These are phyloP conservation scores for Bovichtus diacanthus DNA, from an alignment of 2,797 vertebrate genomes.

Conservation along the genomic window DNA sequence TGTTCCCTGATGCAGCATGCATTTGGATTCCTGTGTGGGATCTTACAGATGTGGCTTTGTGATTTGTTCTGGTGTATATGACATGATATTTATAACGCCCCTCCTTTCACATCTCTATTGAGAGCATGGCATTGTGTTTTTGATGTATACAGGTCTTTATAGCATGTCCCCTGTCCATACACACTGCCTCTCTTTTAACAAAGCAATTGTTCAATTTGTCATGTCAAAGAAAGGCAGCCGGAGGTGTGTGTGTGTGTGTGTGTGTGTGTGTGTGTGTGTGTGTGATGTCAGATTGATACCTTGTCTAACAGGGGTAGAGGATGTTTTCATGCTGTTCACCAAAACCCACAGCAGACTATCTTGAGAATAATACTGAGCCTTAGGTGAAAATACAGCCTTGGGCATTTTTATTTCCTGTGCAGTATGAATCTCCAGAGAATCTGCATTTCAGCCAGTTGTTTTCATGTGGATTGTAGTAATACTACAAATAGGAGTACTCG, in stretches of 20 bases:
- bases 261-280: conserved; percentile 47
- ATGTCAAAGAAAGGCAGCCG: conserved; percentile 5
- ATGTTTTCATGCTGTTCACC: conserved; percentile 73
- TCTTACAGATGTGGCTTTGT: not conserved
- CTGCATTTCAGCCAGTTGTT: conserved; percentile 66
- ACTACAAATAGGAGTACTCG: conserved; percentile 37
- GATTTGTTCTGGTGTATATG: not conserved
- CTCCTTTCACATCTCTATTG: not conserved
- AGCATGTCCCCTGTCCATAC: not conserved
- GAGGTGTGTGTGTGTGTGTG: conserved; percentile 44
- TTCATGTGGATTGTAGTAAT: conserved; percentile 51
- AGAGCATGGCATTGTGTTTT: conserved; percentile 9
- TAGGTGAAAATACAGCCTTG: conserved; percentile 76
- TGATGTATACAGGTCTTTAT: conserved; percentile 5
- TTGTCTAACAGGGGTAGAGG: conserved; percentile 58
- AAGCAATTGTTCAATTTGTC: conserved; percentile 16
- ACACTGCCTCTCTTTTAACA: not conserved
- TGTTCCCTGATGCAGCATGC: not conserved
- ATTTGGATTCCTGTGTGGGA: conserved; percentile 1
- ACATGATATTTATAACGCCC: not conserved
- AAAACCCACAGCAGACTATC: conserved; percentile 67
- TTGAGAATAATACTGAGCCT: conserved; percentile 80
- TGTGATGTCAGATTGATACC: conserved; percentile 68
- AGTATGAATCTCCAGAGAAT: conserved; percentile 56
- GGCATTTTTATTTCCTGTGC: conserved; percentile 60